These are phyloP conservation scores for Heliconius cydno DNA, from an alignment of 2,888 invertebrate species.

Conservation along the genomic window DNA sequence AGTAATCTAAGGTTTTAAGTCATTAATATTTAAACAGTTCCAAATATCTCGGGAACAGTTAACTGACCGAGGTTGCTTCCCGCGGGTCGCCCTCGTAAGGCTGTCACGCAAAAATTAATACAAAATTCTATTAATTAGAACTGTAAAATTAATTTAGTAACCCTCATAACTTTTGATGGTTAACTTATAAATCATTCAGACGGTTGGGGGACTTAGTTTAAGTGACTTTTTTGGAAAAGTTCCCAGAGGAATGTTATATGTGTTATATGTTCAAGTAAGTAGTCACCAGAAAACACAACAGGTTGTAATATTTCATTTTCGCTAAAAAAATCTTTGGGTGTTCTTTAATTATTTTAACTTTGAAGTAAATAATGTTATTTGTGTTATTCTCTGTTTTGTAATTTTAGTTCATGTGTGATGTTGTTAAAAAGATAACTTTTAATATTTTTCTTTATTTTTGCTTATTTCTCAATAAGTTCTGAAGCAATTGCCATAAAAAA, in stretches of 20 bases:
- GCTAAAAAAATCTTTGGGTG: too few species aligned
- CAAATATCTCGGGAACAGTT: slow-evolving; percentile 15
- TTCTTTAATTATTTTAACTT: too few species aligned
- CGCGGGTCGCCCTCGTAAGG: slow-evolving; percentile 1
- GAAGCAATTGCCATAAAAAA: too few species aligned
- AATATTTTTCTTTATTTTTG: too few species aligned
- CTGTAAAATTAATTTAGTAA: slow-evolving; percentile 8
- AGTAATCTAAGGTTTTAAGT: background rate
- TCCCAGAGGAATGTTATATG: background rate
- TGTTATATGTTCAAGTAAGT: too few species aligned
- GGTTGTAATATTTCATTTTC: too few species aligned
- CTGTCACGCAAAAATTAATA: slow-evolving; percentile 21
- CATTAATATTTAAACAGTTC: background rate
- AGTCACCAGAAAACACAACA: too few species aligned
- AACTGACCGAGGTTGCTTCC: background rate
- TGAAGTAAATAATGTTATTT: too few species aligned
- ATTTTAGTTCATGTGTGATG: too few species aligned
- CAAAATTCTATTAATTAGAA: slow-evolving; percentile 8
- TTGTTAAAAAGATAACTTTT: too few species aligned
- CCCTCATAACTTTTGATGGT: slow-evolving; percentile 12
- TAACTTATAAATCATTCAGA: slow-evolving; percentile 6
- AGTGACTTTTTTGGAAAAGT: background rate
- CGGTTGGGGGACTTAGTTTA: background rate
- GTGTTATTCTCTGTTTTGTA: too few species aligned
- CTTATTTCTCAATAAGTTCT: too few species aligned